Conservation (phyloP, 2,113 vertebrate species). For the Atlantisia rogersi region DNA sequence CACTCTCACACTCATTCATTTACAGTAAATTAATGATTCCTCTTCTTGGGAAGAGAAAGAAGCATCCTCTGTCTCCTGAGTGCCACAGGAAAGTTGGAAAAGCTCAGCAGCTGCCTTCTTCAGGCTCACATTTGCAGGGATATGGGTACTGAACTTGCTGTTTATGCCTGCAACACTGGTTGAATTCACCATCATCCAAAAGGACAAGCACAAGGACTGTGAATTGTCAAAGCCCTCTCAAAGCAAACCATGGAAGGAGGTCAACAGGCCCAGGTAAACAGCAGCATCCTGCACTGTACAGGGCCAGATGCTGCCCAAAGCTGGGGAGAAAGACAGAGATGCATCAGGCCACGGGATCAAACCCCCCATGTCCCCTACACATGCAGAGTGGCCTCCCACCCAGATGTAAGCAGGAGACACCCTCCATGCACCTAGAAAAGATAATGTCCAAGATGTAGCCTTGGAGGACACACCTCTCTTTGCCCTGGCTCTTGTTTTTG, state of each 20-base stretch:
- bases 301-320: background rate
- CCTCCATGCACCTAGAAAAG: background rate
- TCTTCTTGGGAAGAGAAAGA: background rate
- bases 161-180: background rate
- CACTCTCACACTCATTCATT: background rate
- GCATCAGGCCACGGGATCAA: background rate
- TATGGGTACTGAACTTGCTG: background rate
- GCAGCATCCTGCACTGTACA: background rate
- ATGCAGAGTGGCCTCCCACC: background rate
- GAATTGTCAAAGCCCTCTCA: fast-evolving
- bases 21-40: background rate
- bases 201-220: background rate
- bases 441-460: background rate
- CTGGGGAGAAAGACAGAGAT: background rate
- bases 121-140: fast-evolving
- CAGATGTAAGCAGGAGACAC: background rate
- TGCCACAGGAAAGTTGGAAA: background rate
- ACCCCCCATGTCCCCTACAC: background rate
- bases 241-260: background rate
- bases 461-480: background rate
- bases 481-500: background rate
- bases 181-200: background rate
- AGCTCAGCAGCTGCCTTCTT: background rate
- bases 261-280: background rate
- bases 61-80: background rate